Percentiles rank a stretch among this genome's conserved stretches.
phyloP scores from a whole-genome alignment of 2,113 vertebrate species.

The Lepisosteus osseus region DNA sequence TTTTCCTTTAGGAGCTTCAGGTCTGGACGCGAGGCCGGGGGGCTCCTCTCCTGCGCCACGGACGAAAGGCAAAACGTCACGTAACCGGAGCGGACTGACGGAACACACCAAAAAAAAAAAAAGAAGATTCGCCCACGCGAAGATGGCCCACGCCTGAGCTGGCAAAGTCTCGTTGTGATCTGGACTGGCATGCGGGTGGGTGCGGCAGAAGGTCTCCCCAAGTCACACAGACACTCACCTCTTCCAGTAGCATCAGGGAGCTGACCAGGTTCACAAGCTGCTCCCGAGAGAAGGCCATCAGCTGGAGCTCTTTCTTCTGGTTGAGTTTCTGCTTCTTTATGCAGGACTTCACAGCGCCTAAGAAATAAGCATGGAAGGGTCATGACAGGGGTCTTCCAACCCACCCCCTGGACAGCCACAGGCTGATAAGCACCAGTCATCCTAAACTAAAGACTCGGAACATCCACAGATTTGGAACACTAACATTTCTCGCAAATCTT shows the following conservation, averaged over 20 bases:
- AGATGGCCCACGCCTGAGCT: no score
- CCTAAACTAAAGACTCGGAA: no score
- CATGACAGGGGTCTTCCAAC: no score
- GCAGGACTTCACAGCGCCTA: constrained; percentile 38
- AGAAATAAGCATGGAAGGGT: not conserved
- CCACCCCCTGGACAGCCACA: no score
- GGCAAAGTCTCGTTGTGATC: no score
- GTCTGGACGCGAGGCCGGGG: constrained; percentile 33
- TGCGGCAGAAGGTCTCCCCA: no score
- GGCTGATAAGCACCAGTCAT: no score
- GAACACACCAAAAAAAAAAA: not conserved
- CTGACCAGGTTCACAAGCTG: constrained; percentile 57
- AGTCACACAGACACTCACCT: constrained; percentile 38
- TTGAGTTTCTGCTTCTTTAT: constrained; percentile 26
- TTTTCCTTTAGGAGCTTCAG: constrained; percentile 61
- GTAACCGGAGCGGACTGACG: no score
- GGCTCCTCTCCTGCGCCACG: constrained; percentile 41
- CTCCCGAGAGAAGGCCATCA: constrained; percentile 43
- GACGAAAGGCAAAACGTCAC: not conserved
- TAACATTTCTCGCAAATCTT: no score
- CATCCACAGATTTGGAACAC: no score
- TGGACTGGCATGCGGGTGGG: not conserved
- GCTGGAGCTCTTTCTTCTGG: constrained; percentile 29
- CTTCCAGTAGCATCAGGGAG: constrained; percentile 54
- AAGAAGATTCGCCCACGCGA: no score